Evolutionary conservation across 2,888 invertebrate genomes (phyloP).

Genomic region (Brachypterus glaber): DNA sequence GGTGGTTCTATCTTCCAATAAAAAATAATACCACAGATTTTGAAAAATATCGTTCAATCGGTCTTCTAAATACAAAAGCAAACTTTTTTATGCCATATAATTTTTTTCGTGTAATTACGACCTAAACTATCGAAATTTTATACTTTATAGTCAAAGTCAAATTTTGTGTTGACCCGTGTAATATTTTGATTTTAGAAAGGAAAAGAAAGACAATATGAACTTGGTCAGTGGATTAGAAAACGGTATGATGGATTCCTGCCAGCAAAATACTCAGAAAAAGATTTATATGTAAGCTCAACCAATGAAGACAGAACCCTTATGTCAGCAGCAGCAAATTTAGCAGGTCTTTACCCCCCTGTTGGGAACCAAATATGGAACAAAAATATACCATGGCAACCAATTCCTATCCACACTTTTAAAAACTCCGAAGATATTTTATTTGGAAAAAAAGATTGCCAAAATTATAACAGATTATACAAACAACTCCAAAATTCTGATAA

Average conservation of each 20-base stretch:
- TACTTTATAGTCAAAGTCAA: too few species aligned
- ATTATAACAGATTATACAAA: not conserved
- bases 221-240: not conserved
- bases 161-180: too few species aligned
- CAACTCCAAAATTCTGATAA: not conserved
- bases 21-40: too few species aligned
- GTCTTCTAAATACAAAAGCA: too few species aligned
- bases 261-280: not conserved
- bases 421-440: not conserved
- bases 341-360: not conserved
- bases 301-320: not conserved
- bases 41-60: too few species aligned
- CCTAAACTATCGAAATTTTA: too few species aligned
- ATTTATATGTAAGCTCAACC: not conserved
- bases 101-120: too few species aligned
- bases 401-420: not conserved
- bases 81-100: too few species aligned
- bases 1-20: too few species aligned
- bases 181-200: not conserved
- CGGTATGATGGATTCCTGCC: not conserved
- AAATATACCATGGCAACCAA: not conserved
- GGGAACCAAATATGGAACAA: slow-evolving; percentile 1
- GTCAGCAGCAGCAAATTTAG: not conserved
- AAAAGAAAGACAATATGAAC: not conserved
- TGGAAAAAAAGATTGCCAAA: not conserved